A percentile compares a stretch with the other conserved stretches of the same genome.
Evolutionary conservation across 1,140 invertebrate species (phyloP).

Genomic region (Drosophila grimshawi): DNA sequence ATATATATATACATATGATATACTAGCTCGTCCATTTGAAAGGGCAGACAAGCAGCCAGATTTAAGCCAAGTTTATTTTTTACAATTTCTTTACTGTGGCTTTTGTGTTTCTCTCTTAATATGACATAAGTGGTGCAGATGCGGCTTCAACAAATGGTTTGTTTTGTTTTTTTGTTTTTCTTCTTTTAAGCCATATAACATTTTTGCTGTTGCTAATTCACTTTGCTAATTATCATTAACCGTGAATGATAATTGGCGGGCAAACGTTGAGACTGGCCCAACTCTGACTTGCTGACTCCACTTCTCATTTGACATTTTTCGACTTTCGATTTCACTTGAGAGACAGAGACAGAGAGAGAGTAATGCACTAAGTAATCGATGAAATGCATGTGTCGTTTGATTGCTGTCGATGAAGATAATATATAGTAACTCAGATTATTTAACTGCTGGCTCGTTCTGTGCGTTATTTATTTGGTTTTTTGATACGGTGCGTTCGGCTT

Average conservation of each 20-base stretch:
- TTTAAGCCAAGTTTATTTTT: constrained; percentile 26
- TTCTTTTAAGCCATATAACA: constrained; percentile 16
- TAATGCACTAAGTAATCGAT: constrained; percentile 3
- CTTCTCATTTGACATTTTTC: constrained; percentile 12
- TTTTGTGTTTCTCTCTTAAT: constrained; percentile 24
- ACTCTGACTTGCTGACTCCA: not conserved
- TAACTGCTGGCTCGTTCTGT: constrained; percentile 3
- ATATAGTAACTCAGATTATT: not conserved
- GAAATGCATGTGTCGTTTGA: constrained; percentile 5
- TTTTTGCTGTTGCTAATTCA: constrained; percentile 1
- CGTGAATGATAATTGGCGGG: constrained; percentile 50
- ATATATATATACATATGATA: constrained; percentile 42
- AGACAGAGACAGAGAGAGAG: too few species aligned
- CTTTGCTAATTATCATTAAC: constrained; percentile 55
- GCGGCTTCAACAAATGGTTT: constrained; percentile 6
- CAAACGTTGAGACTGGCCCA: constrained; percentile 28
- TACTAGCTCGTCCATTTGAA: constrained; percentile 51
- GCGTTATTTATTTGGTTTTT: constrained; percentile 13
- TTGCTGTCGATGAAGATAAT: not conserved
- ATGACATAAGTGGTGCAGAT: constrained; percentile 63
- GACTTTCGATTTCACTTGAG: constrained; percentile 70
- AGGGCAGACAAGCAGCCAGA: constrained; percentile 36
- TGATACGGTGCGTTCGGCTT: constrained; percentile 13
- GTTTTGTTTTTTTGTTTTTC: not conserved
- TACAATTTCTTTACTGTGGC: constrained; percentile 11